These are phyloP conservation scores for Eupithecia pulchellata DNA, from an alignment of 2,888 invertebrate species.

Conservation along the genomic window DNA sequence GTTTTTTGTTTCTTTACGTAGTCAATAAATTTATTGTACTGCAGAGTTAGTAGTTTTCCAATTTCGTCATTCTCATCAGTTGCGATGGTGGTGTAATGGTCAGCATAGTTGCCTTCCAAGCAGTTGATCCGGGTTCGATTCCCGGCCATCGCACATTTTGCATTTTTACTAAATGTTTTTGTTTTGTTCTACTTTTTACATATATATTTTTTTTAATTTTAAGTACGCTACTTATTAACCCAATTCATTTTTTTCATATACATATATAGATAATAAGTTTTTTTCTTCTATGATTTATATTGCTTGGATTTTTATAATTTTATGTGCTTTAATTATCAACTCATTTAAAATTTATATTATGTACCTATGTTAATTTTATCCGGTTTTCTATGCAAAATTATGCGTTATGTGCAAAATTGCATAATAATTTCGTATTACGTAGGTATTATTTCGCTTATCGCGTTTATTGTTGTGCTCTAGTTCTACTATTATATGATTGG, in stretches of 20 bases:
- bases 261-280: no score
- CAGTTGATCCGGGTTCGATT: slow-evolving; percentile 82
- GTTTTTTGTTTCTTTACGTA: background rate
- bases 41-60: background rate
- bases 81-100: slow-evolving; percentile 84
- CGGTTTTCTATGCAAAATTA: background rate
- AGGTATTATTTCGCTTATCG: slow-evolving; percentile 2
- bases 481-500: background rate
- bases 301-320: no score
- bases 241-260: no score
- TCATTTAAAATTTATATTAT: background rate
- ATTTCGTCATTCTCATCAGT: background rate
- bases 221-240: background rate
- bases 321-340: no score
- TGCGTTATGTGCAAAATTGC: slow-evolving; percentile 7
- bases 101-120: slow-evolving; percentile 84
- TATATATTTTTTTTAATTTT: background rate
- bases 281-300: no score
- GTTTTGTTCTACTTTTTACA: background rate
- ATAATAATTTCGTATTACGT: slow-evolving; percentile 13
- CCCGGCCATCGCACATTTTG: slow-evolving; percentile 80
- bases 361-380: background rate
- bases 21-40: background rate
- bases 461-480: slow-evolving; percentile 6
- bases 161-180: slow-evolving; percentile 1